Evolutionary conservation across 2,113 vertebrate genomes (phyloP), one percentile per base, ranked within the genome.

Genomic region (Pterocles orientalis): DNA sequence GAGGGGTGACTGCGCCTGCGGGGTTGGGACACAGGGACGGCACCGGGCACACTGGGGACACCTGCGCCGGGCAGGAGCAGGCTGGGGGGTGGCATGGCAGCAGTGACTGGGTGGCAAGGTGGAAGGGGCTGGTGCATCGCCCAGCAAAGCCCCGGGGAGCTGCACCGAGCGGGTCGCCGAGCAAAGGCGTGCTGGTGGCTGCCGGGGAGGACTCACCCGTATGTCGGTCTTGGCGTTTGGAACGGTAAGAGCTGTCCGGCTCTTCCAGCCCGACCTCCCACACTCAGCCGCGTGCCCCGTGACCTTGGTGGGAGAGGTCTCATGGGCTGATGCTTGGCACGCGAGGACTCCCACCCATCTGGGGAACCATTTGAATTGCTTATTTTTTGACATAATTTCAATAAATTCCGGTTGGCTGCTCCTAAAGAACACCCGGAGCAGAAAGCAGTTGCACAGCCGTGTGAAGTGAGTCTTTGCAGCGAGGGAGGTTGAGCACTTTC

Each of bases 321-420:
- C 95, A 51, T 26, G 93, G 95, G 93, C 96, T 95, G 92, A 86
- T 80, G 90, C 91, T 90, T 72, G 97, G 96, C 94, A 88, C 29
- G 23, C 17, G 51, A 79, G 90, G 95, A 82, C 95, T 96, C 81
- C 92, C 80, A 78, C 90, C 92, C 91, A 90, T 93, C 94, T 90
- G 93, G 84, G 95, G 92, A 94, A 88, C 78, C 78, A 79, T 93
- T 96, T 82, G 62, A 92, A 91, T 90, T 58, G 0, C 45, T 79
- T 88, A 53, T 78, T 81, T 97, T 97, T 95, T 3, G 3, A 94
- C 65, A 14, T 62, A 64, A 97, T 96, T 97, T 96, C 96, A 92
- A 73, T 97, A 90, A 86, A 96, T 96, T 97, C 94, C 97, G 97
- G 93, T 97, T 96, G 97, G 95, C 97, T 95, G 92, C 95, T 97